phyloP scores from a whole-genome alignment of 2,113 vertebrate species.

The Anarhynchus alexandrinus region DNA sequence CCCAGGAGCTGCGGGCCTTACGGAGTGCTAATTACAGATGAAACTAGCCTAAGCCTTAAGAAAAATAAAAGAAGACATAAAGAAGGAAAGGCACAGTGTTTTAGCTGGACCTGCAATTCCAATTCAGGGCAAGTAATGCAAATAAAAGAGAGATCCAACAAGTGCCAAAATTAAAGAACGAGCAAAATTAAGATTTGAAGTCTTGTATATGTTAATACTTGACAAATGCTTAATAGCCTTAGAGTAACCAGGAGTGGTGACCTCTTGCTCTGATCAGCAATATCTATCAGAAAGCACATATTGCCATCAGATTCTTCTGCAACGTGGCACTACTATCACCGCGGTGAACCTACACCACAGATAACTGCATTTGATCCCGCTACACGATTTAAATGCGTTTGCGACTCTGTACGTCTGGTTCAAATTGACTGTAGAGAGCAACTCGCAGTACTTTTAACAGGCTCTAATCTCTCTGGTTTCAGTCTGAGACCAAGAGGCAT shows the following conservation, averaged over 20 bases:
- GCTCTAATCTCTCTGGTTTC: conserved; percentile 55
- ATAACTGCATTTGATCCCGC: not conserved
- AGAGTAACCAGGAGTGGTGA: not conserved
- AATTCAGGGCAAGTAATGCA: not conserved
- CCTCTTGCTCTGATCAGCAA: not conserved
- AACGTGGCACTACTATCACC: not conserved
- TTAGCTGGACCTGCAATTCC: not conserved
- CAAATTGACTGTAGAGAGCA: conserved; percentile 14
- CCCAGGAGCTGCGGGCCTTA: not conserved
- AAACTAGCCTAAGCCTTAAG: not conserved
- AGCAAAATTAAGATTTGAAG: not conserved
- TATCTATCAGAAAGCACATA: not conserved
- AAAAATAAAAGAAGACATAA: not conserved
- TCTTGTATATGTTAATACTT: not conserved
- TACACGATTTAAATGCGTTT: not conserved
- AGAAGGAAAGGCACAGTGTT: not conserved
- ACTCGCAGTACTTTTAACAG: conserved; percentile 13
- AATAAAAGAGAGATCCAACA: not conserved
- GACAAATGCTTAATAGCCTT: not conserved
- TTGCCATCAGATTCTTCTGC: not conserved
- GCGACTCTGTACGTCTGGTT: not conserved
- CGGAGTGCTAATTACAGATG: not conserved
- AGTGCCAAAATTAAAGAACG: not conserved
- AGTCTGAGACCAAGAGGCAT: conserved; percentile 49
- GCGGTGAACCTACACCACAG: not conserved